Evolutionary conservation across 2,113 vertebrate genomes (phyloP).

Genomic region (Malurus alboscapulatus): DNA sequence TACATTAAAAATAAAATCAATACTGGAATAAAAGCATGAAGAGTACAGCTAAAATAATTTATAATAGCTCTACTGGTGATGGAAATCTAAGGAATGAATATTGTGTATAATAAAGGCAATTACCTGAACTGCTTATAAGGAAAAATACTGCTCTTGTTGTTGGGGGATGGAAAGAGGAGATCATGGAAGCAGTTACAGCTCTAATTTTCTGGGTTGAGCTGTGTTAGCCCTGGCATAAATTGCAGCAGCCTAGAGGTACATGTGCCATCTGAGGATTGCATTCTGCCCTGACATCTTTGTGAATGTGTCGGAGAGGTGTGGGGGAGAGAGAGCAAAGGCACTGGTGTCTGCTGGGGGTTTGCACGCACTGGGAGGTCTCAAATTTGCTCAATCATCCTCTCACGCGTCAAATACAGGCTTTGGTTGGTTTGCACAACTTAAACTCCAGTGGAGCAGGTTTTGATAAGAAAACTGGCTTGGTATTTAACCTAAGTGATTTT

Average conservation of each 20-base stretch:
- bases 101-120: constrained; percentile 57
- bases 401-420: not conserved
- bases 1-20: constrained; percentile 64
- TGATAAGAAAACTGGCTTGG: constrained; percentile 10
- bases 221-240: constrained; percentile 44
- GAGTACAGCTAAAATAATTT: constrained; percentile 54
- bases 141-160: constrained; percentile 40
- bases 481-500: not conserved
- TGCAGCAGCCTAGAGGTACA: constrained; percentile 42
- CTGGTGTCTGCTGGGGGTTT: not conserved
- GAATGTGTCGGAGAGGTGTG: not conserved
- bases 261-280: constrained; percentile 2
- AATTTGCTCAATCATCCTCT: not conserved
- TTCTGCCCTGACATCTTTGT: constrained; percentile 9
- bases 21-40: constrained; percentile 49
- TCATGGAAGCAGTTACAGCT: constrained; percentile 44
- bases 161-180: constrained; percentile 35
- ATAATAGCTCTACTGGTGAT: constrained; percentile 40
- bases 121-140: constrained; percentile 26
- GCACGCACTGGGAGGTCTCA: not conserved
- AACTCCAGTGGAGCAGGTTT: not conserved
- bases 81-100: constrained; percentile 52
- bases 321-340: not conserved
- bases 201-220: constrained; percentile 48
- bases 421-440: not conserved